phyloP scores from a whole-genome alignment of 2,888 invertebrate species.

The Drosophila nr. medialis region DNA sequence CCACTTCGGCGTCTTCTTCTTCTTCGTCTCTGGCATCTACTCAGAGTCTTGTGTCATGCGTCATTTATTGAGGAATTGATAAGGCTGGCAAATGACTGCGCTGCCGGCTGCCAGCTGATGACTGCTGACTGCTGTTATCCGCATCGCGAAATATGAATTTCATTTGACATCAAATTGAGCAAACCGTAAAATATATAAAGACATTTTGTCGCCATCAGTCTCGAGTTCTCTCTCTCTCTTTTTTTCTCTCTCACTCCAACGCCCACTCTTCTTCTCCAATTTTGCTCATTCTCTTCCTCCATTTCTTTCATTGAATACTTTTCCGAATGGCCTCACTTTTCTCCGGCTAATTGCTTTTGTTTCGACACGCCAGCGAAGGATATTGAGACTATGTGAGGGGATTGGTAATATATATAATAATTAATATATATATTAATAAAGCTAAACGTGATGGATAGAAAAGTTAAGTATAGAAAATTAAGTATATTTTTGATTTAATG shows the following conservation, averaged over 20 bases:
- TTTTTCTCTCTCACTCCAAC: background rate
- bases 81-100: slow-evolving; percentile 45
- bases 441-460: background rate
- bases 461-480: background rate
- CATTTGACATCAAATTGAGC: slow-evolving; percentile 71
- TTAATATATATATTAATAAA: background rate
- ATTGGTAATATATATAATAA: background rate
- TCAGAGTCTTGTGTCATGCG: slow-evolving; percentile 43
- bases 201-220: slow-evolving; percentile 63
- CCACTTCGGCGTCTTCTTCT: background rate
- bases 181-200: slow-evolving; percentile 56
- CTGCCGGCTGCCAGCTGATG: slow-evolving; percentile 1
- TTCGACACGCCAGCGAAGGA: slow-evolving; percentile 1
- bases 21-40: background rate
- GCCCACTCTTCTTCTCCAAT: background rate
- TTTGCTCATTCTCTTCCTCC: background rate
- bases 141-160: slow-evolving; percentile 70
- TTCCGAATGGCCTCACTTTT: background rate
- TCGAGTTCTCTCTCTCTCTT: background rate
- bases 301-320: background rate
- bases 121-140: slow-evolving; percentile 19
- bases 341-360: slow-evolving; percentile 47
- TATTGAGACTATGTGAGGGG: background rate
- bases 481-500: background rate
- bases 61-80: slow-evolving; percentile 71